Base-by-base conservation (phyloP, 2,888 invertebrate genomes). In the Pegoplata infirma region DNA sequence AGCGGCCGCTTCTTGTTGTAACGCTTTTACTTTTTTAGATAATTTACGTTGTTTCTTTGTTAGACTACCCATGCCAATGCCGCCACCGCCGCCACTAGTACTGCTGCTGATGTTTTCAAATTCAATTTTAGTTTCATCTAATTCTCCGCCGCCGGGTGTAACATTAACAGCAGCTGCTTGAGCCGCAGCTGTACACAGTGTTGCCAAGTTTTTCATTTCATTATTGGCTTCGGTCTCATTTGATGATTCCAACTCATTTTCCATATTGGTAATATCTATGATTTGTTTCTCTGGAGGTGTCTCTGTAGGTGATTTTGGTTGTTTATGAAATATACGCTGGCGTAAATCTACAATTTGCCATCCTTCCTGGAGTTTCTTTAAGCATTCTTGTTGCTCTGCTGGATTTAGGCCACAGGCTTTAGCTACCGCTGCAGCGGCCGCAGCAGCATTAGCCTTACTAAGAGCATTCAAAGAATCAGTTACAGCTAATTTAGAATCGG, bases 301-400 rank as follows among this genome's bases (percentile, higher is more conserved):
- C 80, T 89, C 90, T 40, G 89, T 88, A 21, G 90, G 89, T 14
- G 90, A 89, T 82, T 90, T 90, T n/a, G 90, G 90, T 79, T 89
- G 89, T 81, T 89, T 90, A 64, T 86, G 87, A 74, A 89, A 89
- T 75, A 88, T 86, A 63, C 88, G 88, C 55, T 79, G 79, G 25
- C 87, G 88, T 78, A 88, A 85, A 28, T 86, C 84, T 55, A 86
- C 85, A 80, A 89, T 86, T 59, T 89, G 87, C 84, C 89, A 89
- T 25, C 89, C 87, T 75, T 89, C 88, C 80, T 89, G 87, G 12
- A 90, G 83, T 69, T 85, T 85, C 19, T 81, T 82, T 23, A 83
- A 79, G 68, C 84, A 82, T 72, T 85, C 84, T 36, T 85, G 83
- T 14, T 83, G 83, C 55, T 84, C 85, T 21, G 76, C 81, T 46